phyloP scores from a whole-genome alignment of 2,888 invertebrate species.

The Acleris emargana region DNA sequence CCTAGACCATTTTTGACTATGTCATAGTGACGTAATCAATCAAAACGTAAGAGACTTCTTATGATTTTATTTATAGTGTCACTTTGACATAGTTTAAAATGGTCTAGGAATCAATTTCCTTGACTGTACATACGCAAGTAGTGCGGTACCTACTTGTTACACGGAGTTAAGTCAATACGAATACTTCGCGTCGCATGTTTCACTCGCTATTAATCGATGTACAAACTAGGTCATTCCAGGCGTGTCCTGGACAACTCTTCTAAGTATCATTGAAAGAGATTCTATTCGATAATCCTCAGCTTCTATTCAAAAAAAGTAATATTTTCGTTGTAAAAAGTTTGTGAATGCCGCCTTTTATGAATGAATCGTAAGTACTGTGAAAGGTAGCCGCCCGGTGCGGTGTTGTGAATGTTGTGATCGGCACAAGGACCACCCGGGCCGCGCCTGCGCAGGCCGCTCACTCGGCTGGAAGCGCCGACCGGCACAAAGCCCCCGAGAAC shows the following conservation, averaged over 20 bases:
- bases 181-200: too few relatives aligned
- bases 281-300: background rate
- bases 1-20: too few relatives aligned
- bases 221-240: background rate
- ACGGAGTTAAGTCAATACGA: too few relatives aligned
- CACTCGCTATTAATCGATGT: background rate
- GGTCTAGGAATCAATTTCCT: too few relatives aligned
- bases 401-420: constrained; percentile 74
- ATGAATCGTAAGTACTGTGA: constrained; percentile 34
- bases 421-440: constrained; percentile 73
- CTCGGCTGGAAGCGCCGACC: constrained; percentile 65
- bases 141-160: too few relatives aligned
- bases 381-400: constrained; percentile 43
- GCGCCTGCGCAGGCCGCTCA: constrained; percentile 71
- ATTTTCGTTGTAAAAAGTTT: background rate
- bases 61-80: too few relatives aligned
- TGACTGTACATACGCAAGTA: too few relatives aligned
- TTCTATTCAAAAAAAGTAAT: constrained; percentile 21
- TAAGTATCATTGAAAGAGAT: background rate
- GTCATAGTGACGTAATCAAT: too few relatives aligned
- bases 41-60: too few relatives aligned
- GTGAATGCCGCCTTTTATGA: constrained; percentile 27
- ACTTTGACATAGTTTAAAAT: too few relatives aligned
- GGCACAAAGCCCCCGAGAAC: constrained; percentile 53
- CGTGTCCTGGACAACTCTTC: background rate